Conservation (phyloP, 2,888 invertebrate genomes). For the Phyllotreta striolata region DNA sequence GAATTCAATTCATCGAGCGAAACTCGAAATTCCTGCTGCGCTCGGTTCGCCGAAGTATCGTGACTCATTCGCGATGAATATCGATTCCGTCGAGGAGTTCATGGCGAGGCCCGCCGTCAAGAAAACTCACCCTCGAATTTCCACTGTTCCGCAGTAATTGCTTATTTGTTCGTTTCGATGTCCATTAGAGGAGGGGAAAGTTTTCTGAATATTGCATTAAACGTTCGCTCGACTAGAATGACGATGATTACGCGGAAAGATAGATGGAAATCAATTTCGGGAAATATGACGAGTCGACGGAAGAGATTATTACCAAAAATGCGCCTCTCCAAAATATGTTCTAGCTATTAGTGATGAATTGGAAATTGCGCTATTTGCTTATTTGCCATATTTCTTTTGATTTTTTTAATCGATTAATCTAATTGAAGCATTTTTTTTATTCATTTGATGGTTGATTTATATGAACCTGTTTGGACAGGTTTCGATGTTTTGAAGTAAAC, state of each 20-base stretch:
- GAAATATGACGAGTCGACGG: constrained; percentile 13
- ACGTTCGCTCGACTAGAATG: constrained; percentile 26
- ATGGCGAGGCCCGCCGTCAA: constrained; percentile 34
- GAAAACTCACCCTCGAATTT: constrained; percentile 33
- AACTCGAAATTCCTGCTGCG: background rate
- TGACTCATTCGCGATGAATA: constrained; percentile 40
- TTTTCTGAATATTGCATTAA: constrained; percentile 34
- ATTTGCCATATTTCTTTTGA: no score
- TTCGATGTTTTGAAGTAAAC: no score
- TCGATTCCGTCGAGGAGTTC: constrained; percentile 44
- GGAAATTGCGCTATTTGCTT: no score
- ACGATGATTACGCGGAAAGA: constrained; percentile 26
- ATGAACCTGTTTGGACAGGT: no score
- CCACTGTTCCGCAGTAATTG: constrained; percentile 31
- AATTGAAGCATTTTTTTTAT: no score
- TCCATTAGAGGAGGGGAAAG: constrained; percentile 26
- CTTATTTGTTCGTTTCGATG: constrained; percentile 33
- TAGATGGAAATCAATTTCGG: constrained; percentile 29
- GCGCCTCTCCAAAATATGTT: constrained; percentile 2
- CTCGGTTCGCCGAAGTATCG: background rate
- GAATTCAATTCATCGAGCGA: no score
- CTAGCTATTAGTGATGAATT: no score
- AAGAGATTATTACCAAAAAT: constrained; percentile 16
- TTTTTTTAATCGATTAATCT: no score
- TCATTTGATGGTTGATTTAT: no score